phyloP scores from a whole-genome alignment of 2,888 invertebrate genomes.

The Oligia latruncula region DNA sequence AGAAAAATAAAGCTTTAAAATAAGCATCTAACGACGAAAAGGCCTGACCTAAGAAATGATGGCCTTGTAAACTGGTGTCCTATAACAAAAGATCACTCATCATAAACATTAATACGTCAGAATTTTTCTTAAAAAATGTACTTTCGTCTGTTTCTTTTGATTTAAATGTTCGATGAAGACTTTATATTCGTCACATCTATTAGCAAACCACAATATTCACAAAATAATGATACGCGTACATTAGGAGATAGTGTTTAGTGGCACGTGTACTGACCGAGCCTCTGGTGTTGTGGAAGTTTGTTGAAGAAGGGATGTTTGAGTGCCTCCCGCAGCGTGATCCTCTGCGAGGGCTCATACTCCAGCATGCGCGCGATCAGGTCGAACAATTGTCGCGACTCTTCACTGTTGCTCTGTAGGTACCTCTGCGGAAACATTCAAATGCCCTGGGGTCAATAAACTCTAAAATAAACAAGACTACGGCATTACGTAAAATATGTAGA shows the following conservation, averaged over 20 bases:
- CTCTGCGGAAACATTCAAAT: conserved; percentile 90
- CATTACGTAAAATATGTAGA: neutral
- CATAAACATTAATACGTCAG: conserved; percentile 51
- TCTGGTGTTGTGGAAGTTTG: conserved; percentile 94
- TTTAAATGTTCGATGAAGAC: neutral
- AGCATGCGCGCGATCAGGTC: conserved; percentile 98
- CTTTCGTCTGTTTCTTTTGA: conserved; percentile 15
- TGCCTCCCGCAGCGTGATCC: conserved; percentile 96
- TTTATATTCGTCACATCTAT: conserved; percentile 5
- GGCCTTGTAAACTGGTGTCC: conserved; percentile 89
- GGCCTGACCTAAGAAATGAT: conserved; percentile 89
- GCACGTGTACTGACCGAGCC: conserved; percentile 89
- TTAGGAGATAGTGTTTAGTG: neutral
- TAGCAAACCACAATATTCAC: conserved; percentile 8
- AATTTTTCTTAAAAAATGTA: conserved; percentile 10
- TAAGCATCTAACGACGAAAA: conserved; percentile 82
- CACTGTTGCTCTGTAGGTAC: conserved; percentile 96
- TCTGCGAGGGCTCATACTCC: conserved; percentile 98
- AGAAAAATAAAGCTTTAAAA: conserved; percentile 75
- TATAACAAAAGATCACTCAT: conserved; percentile 86
- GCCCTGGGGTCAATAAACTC: neutral
- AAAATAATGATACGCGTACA: conserved; percentile 6
- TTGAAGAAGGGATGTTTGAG: conserved; percentile 98
- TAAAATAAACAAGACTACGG: neutral
- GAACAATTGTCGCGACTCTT: conserved; percentile 98